phyloP scores from a whole-genome alignment of 2,888 invertebrate genomes.

The Atethmia centrago region DNA sequence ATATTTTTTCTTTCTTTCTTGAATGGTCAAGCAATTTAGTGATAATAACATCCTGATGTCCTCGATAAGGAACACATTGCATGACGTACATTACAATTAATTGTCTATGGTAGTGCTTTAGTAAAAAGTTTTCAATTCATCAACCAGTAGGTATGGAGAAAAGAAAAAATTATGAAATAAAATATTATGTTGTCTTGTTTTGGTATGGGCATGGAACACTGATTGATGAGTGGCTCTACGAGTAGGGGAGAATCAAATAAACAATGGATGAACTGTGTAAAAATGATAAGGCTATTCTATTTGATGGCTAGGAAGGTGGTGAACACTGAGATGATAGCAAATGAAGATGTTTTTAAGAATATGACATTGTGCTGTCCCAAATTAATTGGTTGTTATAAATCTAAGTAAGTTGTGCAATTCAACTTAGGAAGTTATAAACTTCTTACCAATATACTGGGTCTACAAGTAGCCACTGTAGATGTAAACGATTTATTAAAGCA shows the following conservation, averaged over 20 bases:
- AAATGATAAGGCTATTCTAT: neutral
- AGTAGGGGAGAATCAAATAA: neutral
- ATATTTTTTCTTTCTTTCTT: constrained; percentile 7
- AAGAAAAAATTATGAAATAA: neutral
- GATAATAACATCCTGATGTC: constrained; percentile 37
- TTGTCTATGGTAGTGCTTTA: neutral
- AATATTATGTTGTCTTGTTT: neutral
- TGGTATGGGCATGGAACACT: neutral
- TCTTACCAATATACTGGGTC: constrained; percentile 11
- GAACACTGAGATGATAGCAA: too few relatives aligned
- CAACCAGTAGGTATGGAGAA: neutral
- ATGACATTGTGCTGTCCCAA: neutral
- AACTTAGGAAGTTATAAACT: neutral
- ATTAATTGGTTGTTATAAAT: neutral
- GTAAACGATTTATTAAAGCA: constrained; percentile 17
- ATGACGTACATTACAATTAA: constrained; percentile 10
- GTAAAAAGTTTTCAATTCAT: neutral
- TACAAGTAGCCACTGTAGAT: neutral
- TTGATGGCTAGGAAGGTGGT: too few relatives aligned
- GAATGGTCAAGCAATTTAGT: constrained; percentile 4
- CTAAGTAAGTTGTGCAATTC: neutral
- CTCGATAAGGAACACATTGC: constrained; percentile 22
- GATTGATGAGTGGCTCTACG: too few relatives aligned
- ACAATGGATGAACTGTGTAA: neutral
- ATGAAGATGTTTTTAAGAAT: neutral